Evolutionary conservation across 2,113 vertebrate genomes (phyloP).

Genomic region (Peromyscus polionotus): DNA sequence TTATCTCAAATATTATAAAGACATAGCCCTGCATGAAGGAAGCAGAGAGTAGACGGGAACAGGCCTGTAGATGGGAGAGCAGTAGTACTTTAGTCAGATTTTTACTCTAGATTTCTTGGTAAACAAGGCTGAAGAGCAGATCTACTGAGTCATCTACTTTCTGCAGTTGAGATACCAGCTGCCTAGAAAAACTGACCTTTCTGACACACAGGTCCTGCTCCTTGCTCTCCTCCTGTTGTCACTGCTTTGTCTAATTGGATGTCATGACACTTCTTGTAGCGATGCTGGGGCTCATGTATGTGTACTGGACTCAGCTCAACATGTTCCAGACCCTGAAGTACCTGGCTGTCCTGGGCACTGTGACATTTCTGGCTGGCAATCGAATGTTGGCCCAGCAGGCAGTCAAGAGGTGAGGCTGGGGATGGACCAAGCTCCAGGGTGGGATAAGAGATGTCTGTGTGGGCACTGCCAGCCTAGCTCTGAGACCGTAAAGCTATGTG

Average conservation of each 20-base stretch:
- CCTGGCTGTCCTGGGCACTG: conserved; percentile 94
- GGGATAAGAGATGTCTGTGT: not conserved
- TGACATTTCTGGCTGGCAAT: conserved; percentile 99
- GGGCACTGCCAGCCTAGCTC: not conserved
- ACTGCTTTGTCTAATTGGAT: not conserved
- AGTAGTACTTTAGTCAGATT: not conserved
- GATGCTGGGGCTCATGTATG: conserved; percentile 97
- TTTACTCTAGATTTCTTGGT: conserved; percentile 36
- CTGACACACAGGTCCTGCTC: not conserved
- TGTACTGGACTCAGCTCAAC: conserved; percentile 99
- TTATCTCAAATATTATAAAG: not conserved
- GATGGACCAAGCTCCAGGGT: not conserved
- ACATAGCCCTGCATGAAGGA: not conserved
- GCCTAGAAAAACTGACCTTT: not conserved
- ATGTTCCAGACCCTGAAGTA: conserved; percentile 99
- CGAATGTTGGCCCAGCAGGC: conserved; percentile 99
- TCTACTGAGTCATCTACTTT: not conserved
- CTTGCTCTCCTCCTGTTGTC: not conserved
- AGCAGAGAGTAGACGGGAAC: not conserved
- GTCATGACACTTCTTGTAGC: conserved; percentile 86
- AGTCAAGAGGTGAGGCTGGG: conserved; percentile 93
- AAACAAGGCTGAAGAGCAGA: not conserved
- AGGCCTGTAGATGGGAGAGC: not conserved
- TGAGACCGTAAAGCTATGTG: conserved; percentile 14
- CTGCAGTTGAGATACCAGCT: not conserved